phyloP scores from a whole-genome alignment of 2,888 invertebrate genomes.

The Platynereis dumerilii region DNA sequence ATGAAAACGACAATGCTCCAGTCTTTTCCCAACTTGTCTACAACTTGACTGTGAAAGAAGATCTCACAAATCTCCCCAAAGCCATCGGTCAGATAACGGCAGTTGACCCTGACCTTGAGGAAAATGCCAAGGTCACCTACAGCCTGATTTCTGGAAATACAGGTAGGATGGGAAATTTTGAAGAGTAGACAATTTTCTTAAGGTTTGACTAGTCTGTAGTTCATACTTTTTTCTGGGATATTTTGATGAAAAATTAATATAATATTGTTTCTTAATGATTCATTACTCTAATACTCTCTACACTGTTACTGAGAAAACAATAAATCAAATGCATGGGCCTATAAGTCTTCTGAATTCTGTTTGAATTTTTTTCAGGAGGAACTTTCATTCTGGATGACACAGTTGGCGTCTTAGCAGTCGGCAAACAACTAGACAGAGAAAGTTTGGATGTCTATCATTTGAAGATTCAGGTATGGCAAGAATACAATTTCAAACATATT shows the following conservation, averaged over 20 bases:
- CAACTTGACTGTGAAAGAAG: slow-evolving; percentile 16
- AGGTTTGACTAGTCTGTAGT: background rate
- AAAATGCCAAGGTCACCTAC: slow-evolving; percentile 7
- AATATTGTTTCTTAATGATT: background rate
- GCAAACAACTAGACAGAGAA: slow-evolving; percentile 17
- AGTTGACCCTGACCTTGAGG: slow-evolving; percentile 4
- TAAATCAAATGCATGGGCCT: too few species aligned
- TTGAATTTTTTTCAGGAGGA: too few species aligned
- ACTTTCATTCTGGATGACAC: slow-evolving; percentile 17
- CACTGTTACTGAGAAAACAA: too few species aligned
- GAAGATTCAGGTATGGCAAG: background rate
- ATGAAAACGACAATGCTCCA: slow-evolving; percentile 22
- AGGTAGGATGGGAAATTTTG: background rate
- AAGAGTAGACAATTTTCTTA: background rate
- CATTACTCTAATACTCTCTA: too few species aligned
- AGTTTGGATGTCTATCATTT: background rate
- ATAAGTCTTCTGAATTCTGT: too few species aligned
- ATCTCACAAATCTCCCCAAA: background rate
- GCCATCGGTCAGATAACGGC: slow-evolving; percentile 7
- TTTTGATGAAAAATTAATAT: background rate
- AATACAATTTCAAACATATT: background rate
- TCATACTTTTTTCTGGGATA: background rate
- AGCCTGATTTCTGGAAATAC: background rate
- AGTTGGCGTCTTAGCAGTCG: slow-evolving; percentile 7
- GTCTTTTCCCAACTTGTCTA: slow-evolving; percentile 14